Base-by-base conservation (phyloP, 2,113 vertebrate species). In the Numida meleagris region DNA sequence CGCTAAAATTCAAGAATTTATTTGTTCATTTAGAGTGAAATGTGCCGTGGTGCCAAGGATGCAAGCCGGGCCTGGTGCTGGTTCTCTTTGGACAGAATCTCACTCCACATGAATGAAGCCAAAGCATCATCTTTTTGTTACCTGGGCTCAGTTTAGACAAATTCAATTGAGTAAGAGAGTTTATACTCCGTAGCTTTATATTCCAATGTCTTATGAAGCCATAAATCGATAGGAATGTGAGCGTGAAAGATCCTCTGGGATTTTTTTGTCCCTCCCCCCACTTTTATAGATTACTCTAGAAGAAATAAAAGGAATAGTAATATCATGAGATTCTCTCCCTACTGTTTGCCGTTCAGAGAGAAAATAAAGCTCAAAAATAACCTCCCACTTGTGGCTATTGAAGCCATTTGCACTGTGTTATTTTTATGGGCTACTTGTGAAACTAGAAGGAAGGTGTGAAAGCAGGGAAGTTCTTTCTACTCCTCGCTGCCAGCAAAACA, bases 381-480 rank as follows among this genome's bases (percentile, higher is more conserved):
- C 42, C 46, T 94, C 36, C 71, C 46, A 82, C 75, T 91, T 70
- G 42, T 18, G 68, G 79, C 1, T 0, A 83, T 0, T 72, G 51
- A 88, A 95, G 76, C 34, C 82, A 84, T 86, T 94, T 90, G 87
- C 71, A 93, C 82, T 24, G n/a, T 25, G 59, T 58, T 94, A 86
- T 80, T 95, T 92, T 95, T 91, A 68, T 29, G 79, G 94, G 76
- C 61, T 95, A 81, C 57, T 46, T 83, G 85, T 42, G 85, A 94
- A 96, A 73, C 61, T 17, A 75, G 61, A 81, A 93, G 51, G 53
- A 83, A 91, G 86, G 79, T 0, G 6, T 65, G 57, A 95, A 80
- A 91, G 68, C 51, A 51, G 65, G 15, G 33, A 90, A 61, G 82
- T 67, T 91, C 5, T 1, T 82, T 81, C 78, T 73, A 58, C 33